Evolutionary conservation across 2,797 vertebrate genomes (phyloP).

Genomic region (Octomys mimax): DNA sequence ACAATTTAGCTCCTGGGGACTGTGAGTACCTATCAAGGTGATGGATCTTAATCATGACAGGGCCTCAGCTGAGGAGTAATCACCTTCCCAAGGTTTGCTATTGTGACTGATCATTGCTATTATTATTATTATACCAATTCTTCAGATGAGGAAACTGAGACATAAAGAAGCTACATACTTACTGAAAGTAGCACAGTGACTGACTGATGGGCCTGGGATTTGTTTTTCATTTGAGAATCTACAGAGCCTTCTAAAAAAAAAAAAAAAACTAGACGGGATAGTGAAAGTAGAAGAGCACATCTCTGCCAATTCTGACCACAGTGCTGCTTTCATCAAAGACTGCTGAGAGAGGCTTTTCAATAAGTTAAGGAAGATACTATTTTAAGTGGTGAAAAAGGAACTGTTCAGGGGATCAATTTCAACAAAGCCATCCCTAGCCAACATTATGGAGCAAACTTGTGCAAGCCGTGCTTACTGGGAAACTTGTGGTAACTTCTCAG

Average conservation of each 20-base stretch:
- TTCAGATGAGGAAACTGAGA: not conserved
- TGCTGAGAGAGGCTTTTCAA: not conserved
- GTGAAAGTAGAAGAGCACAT: slow-evolving; percentile 68
- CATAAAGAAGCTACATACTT: not conserved
- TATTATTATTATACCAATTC: not conserved
- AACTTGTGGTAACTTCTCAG: slow-evolving; percentile 86
- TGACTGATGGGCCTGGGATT: not conserved
- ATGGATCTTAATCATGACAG: not conserved
- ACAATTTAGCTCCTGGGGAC: not conserved
- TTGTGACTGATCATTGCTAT: not conserved
- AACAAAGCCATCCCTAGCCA: slow-evolving; percentile 32
- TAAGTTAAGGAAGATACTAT: not conserved
- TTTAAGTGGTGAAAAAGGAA: not conserved
- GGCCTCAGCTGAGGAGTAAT: not conserved
- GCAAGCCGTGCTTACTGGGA: slow-evolving; percentile 75
- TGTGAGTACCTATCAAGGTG: not conserved
- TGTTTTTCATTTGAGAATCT: not conserved
- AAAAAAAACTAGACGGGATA: not conserved
- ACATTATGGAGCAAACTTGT: slow-evolving; percentile 76
- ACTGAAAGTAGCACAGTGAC: not conserved
- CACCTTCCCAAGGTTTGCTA: not conserved
- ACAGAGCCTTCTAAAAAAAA: not conserved
- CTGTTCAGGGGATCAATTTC: not conserved
- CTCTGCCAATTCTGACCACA: not conserved
- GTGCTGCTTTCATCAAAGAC: not conserved